Evolutionary conservation across 1,140 invertebrate genomes (phyloP), one percentile per base, ranked within the genome.

Genomic region (Neodiprion pinetum): DNA sequence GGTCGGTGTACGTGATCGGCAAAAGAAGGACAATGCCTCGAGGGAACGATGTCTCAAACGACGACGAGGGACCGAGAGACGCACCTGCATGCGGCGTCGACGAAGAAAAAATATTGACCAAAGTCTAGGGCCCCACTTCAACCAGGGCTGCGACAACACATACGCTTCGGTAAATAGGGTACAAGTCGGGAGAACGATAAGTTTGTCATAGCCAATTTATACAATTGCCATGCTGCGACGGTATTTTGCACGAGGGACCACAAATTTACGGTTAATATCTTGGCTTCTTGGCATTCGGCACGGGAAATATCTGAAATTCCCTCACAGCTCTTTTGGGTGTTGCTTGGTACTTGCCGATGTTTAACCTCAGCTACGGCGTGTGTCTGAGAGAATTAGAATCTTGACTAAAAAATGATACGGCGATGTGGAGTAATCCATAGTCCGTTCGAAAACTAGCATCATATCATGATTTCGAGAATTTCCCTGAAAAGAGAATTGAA

Each of bases 201-300:
- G 81, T 88, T 88, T 88, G 86, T 88, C 87, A 86, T 87, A 87
- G 85, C 80, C 87, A 88, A 88, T 88, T 88, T 88, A 85, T 86
- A 87, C 86, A 85, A 88, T 87, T 87, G 86, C 81, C 78, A 77
- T 77, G 74, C 77, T 79, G 77, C 80, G 70, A 40, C 76, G 79
- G 81, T 86, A 88, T 88, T 87, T 75, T 85, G 74, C 86, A 84
- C 85, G 83, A 76, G 87, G 87, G 86, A 88, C 77, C 66, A 81
- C 79, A 79, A 87, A 88, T 87, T 87, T 88, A 88, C 86, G 82
- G 81, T 83, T 83, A 84, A 84, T 85, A 83, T 84, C 75, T 71
- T 72, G 71, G 61, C 21, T 70, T 71, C 28, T 78, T 48, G 47
- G 48, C 48, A 40, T 49, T 17, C 28, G 28, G 28, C 5, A 40